Conservation (phyloP, 2,797 vertebrate genomes). For the Brachyalestes nurse region DNA sequence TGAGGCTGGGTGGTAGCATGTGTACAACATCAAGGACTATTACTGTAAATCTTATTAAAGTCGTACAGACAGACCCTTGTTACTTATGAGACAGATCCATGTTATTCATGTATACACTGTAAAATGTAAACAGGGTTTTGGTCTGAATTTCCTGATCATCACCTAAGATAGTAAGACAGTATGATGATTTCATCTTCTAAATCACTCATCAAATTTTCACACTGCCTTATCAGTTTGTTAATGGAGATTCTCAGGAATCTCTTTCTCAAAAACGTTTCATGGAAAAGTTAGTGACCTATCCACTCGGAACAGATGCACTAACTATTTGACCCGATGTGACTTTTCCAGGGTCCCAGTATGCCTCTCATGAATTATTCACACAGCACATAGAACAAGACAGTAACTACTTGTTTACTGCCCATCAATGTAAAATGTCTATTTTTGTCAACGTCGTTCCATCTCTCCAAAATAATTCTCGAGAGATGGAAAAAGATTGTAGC, state of each 20-base stretch:
- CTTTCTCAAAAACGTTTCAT: conserved; percentile 15
- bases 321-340: background rate
- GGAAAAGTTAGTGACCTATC: conserved; percentile 19
- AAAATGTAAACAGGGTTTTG: background rate
- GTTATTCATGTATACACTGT: background rate
- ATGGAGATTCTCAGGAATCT: conserved; percentile 8
- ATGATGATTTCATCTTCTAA: background rate
- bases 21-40: background rate
- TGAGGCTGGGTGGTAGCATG: background rate
- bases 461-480: background rate
- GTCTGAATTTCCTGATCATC: background rate
- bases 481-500: conserved; percentile 4
- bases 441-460: background rate
- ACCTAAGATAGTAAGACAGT: background rate
- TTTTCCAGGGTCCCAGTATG: background rate
- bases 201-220: background rate
- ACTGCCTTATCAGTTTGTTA: background rate
- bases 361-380: conserved; percentile 35
- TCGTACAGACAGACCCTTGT: background rate
- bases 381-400: background rate
- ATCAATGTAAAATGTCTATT: background rate
- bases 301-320: conserved; percentile 2
- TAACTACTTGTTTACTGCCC: conserved; percentile 1
- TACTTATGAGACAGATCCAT: background rate
- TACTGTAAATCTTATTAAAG: background rate